Evolutionary conservation across 1,140 invertebrate genomes (phyloP), one percentile per base, ranked within the genome.

Genomic region (Listronotus bonariensis): DNA sequence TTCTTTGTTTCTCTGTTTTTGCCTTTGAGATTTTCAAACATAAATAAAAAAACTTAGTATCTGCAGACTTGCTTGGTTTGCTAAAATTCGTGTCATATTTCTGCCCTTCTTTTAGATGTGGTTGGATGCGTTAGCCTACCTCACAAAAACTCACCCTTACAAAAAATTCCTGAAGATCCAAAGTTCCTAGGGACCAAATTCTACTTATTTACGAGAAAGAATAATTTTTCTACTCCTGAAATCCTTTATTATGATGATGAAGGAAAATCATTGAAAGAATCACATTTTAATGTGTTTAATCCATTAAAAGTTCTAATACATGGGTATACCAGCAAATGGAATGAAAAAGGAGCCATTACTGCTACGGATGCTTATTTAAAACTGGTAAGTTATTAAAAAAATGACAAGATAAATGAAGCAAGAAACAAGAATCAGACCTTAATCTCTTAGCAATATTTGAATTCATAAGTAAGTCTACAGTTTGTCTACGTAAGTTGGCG

Each of bases 251-350:
- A 81, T 48, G 83, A 82, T 60, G 78, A 80, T 9, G 80, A 79
- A 0, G 70, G 74, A 34, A 74, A 75, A n/a, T 74, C 75, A 8
- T 81, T 85, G 0, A 83, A 83, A 67, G 54, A 72, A 0, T 86
- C 82, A 0, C 75, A 79, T 58, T 88, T 86, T 57, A 74, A 83
- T 53, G 67, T 78, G 0, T 43, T 66, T 4, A 68, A 80, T 45
- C 81, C 82, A 2, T 81, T 85, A 0, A 88, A 87, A 69, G 81
- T 88, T 14, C 80, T 88, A 3, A 80, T 88, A 8, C 87, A 88
- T 71, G 87, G 78, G 0, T 79, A 77, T 52, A 73, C 74, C 64
- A 74, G 75, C 40, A 72, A 67, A 62, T 79, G 78, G 78, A 77
- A 77, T 52, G 74, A 76, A 54, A 66, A 60, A 41, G 74, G 72